phyloP scores from a whole-genome alignment of 2,113 vertebrate species.

The Pseudolaguvia tuberculata region DNA sequence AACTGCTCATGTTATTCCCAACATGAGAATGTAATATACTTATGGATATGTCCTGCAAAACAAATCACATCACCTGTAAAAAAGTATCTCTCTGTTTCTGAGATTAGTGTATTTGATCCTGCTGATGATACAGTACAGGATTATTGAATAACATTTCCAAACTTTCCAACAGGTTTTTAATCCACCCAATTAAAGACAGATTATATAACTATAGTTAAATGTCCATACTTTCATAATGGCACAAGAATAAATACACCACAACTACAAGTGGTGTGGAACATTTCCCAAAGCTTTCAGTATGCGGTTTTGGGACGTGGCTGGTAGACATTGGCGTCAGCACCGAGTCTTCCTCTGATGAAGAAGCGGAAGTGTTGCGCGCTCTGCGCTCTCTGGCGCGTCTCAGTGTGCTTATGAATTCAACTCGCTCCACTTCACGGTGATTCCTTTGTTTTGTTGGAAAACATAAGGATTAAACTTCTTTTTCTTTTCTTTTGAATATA shows the following conservation, averaged over 20 bases:
- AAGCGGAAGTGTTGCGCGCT: constrained; percentile 56
- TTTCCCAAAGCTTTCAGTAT: not conserved
- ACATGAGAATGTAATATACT: no score
- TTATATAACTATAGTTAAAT: not conserved
- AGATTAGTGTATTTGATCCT: not conserved
- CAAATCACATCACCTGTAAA: not conserved
- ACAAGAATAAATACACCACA: not conserved
- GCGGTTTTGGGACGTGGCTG: not conserved
- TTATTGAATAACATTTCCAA: no score
- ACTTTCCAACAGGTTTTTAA: no score
- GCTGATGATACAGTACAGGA: no score
- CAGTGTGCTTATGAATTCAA: constrained; percentile 34
- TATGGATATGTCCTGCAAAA: not conserved
- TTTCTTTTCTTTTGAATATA: not conserved
- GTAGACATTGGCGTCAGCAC: constrained; percentile 31
- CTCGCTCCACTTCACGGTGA: not conserved
- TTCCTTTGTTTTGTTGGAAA: constrained; percentile 30
- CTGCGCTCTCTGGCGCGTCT: constrained; percentile 40
- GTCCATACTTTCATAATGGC: no score
- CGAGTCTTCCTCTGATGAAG: constrained; percentile 28
- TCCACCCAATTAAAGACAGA: no score
- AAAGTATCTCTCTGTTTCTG: not conserved
- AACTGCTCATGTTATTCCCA: not conserved
- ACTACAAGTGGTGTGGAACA: not conserved
- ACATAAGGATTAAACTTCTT: constrained; percentile 27